Conservation (phyloP, 2,888 invertebrate species). For the Tenthredo livida region DNA sequence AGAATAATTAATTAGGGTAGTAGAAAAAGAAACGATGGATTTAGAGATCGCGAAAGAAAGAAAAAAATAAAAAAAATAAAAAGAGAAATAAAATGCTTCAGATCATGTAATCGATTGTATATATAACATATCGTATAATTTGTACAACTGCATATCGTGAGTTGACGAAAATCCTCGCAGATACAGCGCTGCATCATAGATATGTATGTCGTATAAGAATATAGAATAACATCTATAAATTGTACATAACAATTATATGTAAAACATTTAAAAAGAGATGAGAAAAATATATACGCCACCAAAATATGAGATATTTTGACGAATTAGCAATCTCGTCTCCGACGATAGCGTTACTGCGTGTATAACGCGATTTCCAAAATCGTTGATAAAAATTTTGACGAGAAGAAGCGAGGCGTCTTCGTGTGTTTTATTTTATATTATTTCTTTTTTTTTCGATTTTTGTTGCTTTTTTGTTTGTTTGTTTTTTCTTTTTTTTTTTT, state of each 20-base stretch:
- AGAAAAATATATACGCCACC: constrained; percentile 4
- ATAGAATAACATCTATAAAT: background rate
- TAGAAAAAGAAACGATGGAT: no score
- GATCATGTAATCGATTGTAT: no score
- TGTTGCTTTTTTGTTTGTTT: background rate
- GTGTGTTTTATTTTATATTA: background rate
- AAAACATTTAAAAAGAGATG: background rate
- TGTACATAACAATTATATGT: background rate
- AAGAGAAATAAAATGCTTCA: no score
- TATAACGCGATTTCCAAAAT: background rate
- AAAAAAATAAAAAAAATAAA: no score
- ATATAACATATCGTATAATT: background rate
- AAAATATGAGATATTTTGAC: background rate
- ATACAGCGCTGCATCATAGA: no score
- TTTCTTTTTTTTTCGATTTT: background rate
- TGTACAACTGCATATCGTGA: no score
- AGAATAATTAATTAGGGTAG: no score
- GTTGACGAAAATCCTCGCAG: no score
- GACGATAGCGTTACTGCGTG: background rate
- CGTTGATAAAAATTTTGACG: background rate
- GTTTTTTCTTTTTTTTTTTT: background rate
- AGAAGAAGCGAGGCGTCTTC: background rate
- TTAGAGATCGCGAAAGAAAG: no score
- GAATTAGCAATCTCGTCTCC: constrained; percentile 1
- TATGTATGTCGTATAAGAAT: background rate